These are phyloP conservation scores for Platynereis dumerilii DNA, from an alignment of 2,888 invertebrate genomes.

Conservation along the genomic window DNA sequence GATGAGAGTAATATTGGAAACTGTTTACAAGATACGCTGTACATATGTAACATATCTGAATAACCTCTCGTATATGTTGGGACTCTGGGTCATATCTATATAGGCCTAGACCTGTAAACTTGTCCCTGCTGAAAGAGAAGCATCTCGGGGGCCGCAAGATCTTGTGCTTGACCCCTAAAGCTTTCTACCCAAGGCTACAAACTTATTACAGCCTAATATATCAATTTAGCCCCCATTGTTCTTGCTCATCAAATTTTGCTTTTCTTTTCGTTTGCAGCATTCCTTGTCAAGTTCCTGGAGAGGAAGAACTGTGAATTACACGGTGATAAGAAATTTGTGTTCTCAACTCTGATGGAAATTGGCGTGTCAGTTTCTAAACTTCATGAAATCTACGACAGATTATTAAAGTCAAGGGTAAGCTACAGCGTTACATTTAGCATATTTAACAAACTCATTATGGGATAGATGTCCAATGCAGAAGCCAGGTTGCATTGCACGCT, in stretches of 20 bases:
- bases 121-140: neutral
- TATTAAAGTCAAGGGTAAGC: conserved; percentile 61
- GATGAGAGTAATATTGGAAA: neutral
- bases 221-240: neutral
- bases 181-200: no score
- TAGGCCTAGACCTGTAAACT: neutral
- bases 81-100: no score
- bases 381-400: conserved; percentile 79
- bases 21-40: no score
- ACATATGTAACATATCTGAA: no score
- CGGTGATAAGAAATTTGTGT: conserved; percentile 70
- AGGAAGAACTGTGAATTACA: conserved; percentile 53
- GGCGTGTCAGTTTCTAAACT: conserved; percentile 80
- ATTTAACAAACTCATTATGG: no score
- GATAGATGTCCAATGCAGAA: no score
- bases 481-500: no score
- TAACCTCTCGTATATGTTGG: no score
- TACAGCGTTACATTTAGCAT: no score
- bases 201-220: no score
- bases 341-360: conserved; percentile 77
- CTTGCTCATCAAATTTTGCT: neutral
- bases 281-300: conserved; percentile 62
- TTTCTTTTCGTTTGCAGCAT: conserved; percentile 50
- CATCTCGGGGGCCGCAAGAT: neutral
- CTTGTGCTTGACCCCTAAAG: no score